phyloP scores from a whole-genome alignment of 1,140 invertebrate species.

The Drosophila arizonae region DNA sequence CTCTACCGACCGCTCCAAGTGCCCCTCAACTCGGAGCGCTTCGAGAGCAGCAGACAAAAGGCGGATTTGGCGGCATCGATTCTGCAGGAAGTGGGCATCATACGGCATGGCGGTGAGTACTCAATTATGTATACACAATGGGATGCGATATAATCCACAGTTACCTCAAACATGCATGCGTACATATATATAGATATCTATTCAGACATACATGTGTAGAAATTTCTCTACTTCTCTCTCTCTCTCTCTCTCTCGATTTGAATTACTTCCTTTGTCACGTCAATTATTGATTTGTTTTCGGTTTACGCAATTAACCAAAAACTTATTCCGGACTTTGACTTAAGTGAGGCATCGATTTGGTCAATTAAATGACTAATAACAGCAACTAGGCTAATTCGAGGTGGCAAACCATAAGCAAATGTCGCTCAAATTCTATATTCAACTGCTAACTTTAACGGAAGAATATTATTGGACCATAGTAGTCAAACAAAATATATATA shows the following conservation, averaged over 20 bases:
- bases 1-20: conserved; percentile 87
- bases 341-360: not conserved
- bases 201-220: no score
- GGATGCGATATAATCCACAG: not conserved
- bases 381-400: not conserved
- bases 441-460: no score
- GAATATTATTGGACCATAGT: no score
- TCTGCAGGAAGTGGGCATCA: conserved; percentile 87
- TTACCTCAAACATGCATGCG: no score
- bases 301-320: conserved; percentile 12
- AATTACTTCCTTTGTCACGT: conserved; percentile 10
- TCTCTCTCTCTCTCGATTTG: not conserved
- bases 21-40: conserved; percentile 86
- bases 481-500: no score
- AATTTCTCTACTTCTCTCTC: no score
- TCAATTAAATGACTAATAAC: not conserved
- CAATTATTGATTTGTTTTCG: conserved; percentile 61
- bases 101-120: conserved; percentile 85
- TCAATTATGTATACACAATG: not conserved
- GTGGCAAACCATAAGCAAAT: no score
- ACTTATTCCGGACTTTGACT: conserved; percentile 1
- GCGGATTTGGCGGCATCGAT: conserved; percentile 88
- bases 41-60: conserved; percentile 88
- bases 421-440: no score
- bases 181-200: no score